A percentile compares a stretch with the other conserved stretches of the same genome.
These are phyloP conservation scores for Drosophila mayri DNA, from an alignment of 1,140 invertebrate species.

Conservation along the genomic window DNA sequence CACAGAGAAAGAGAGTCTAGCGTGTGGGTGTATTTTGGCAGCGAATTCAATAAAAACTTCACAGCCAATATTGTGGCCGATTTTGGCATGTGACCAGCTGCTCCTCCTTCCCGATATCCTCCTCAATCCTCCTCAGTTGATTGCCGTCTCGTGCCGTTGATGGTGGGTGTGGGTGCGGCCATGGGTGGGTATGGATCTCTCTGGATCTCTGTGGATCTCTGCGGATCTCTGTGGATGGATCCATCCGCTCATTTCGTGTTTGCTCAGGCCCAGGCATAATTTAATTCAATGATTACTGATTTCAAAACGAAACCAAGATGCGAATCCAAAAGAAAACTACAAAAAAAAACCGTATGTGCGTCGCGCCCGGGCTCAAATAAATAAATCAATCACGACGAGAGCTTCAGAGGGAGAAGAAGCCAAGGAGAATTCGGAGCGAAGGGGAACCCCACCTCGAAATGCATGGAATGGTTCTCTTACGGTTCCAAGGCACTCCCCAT, in stretches of 20 bases:
- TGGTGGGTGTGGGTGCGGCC: slow-evolving; percentile 77
- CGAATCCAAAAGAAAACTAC: slow-evolving; percentile 36
- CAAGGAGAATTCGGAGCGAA: too few species aligned
- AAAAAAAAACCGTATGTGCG: slow-evolving; percentile 54
- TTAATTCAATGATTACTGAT: slow-evolving; percentile 83
- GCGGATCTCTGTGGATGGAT: slow-evolving; percentile 16
- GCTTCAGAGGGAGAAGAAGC: not conserved
- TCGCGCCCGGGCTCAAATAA: slow-evolving; percentile 69
- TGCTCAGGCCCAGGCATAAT: slow-evolving; percentile 59
- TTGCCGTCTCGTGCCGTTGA: slow-evolving; percentile 34
- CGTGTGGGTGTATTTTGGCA: slow-evolving; percentile 65
- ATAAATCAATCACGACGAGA: slow-evolving; percentile 74
- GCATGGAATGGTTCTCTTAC: slow-evolving; percentile 45
- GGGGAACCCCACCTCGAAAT: slow-evolving; percentile 61
- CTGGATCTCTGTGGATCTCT: not conserved
- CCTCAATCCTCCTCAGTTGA: slow-evolving; percentile 18
- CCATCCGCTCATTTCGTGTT: not conserved
- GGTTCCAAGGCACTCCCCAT: slow-evolving; percentile 73
- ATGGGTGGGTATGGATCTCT: slow-evolving; percentile 11
- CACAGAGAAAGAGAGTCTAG: not conserved
- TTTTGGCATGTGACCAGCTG: slow-evolving; percentile 72
- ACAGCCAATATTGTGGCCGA: slow-evolving; percentile 69
- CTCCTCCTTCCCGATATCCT: not conserved
- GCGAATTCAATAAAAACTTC: slow-evolving; percentile 82
- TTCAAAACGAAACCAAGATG: slow-evolving; percentile 73